Evolutionary conservation across 2,888 invertebrate species (phyloP), one percentile per base, ranked within the genome.

Genomic region (Periphyllus acericola): DNA sequence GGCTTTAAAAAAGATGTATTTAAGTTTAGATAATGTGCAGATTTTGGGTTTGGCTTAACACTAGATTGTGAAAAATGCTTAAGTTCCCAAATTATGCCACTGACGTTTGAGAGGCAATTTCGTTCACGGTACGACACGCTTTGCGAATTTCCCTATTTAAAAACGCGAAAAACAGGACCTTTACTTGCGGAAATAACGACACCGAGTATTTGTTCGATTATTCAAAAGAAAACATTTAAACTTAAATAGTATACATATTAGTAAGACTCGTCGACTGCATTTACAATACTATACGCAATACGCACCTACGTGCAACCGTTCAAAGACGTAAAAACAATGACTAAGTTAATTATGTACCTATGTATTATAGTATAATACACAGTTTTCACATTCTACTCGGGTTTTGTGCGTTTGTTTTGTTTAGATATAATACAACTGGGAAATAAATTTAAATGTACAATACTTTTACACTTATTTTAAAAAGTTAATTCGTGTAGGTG

Each of bases 351-450:
- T 60, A 60, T 46, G 46, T 46, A 46, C 60, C 60, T 25, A 55
- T 46, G 14, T 3, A 21, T 21, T 60, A 60, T 25, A 60, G 21
- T 60, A 25, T 60, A 68, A 36, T 14, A 79, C 32, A 34, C 25
- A 25, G 21, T 66, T 36, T 66, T 36, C 66, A 36, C 19, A 36
- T 11, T 66, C 14, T 36, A 66, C 36, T 60, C 40, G 32, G 32
- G 80, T 71, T 71, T 82, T 82, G 81, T 82, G 81, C 81, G 81
- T 46, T 40, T 81, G 68, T 81, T 68, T 40, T 21, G 5, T n/a
- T 17, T 17, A 46, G 1, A 46, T 5, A 46, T 25, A 46, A 32
- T 71, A 81, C 11, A 66, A 78, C 52, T 17, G 66, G 34, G 36
- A 66, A 66, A 80, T n/a, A n/a, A 68, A 81, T 68, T 71, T 71